A percentile compares a stretch with the other conserved stretches of the same genome.
These are phyloP conservation scores for Masnerella sp. DNA, from an alignment of 2,888 invertebrate species.

Conservation along the genomic window DNA sequence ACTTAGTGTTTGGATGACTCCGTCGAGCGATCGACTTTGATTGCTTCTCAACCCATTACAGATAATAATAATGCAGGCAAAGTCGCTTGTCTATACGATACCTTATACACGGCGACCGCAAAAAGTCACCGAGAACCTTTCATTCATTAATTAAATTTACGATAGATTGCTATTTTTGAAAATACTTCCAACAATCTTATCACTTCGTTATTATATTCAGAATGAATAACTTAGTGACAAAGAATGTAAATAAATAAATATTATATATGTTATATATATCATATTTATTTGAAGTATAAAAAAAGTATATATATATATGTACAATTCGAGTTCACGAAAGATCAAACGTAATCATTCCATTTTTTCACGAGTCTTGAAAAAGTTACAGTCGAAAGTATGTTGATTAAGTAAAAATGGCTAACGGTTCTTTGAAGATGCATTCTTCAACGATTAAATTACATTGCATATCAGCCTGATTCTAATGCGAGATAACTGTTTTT, in stretches of 20 bases:
- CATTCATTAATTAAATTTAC: slow-evolving; percentile 32
- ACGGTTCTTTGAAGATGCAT: not conserved
- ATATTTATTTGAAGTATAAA: no score
- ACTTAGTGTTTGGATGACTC: slow-evolving; percentile 33
- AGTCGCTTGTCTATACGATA: slow-evolving; percentile 8
- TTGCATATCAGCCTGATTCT: not conserved
- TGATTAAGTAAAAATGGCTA: slow-evolving; percentile 3
- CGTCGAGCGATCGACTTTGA: slow-evolving; percentile 23
- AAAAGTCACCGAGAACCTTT: slow-evolving; percentile 9
- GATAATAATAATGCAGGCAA: slow-evolving; percentile 26
- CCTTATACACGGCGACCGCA: slow-evolving; percentile 20
- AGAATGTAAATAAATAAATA: no score
- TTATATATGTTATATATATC: no score
- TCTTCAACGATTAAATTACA: slow-evolving; percentile 11
- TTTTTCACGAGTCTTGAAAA: no score
- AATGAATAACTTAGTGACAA: no score
- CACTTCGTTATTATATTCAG: not conserved
- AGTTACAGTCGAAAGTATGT: slow-evolving; percentile 6
- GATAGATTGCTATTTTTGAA: slow-evolving; percentile 14
- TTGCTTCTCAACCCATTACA: slow-evolving; percentile 28
- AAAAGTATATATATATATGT: no score
- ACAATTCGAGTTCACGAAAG: no score
- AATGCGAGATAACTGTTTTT: slow-evolving; percentile 15
- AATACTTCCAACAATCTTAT: not conserved
- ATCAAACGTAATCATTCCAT: not conserved